A percentile compares a stretch with the other conserved stretches of the same genome.
Evolutionary conservation across 2,797 vertebrate genomes (phyloP).

Genomic region (Pelobates cultripes): DNA sequence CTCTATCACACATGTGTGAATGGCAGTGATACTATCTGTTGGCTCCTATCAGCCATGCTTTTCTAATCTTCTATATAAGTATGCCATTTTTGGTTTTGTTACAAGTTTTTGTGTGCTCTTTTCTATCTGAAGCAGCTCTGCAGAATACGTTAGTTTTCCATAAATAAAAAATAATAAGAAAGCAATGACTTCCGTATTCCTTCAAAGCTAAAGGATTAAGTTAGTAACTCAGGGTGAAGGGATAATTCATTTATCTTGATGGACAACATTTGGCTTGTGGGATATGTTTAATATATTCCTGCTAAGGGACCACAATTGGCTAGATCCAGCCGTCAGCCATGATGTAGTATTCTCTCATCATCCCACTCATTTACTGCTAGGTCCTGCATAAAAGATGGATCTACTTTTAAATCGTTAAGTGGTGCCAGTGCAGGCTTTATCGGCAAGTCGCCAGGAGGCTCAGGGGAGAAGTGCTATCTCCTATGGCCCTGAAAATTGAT

Average conservation of each 20-base stretch:
- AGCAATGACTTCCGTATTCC: neutral
- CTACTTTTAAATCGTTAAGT: conserved; percentile 88
- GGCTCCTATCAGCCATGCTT: too few species aligned
- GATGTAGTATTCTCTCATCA: conserved; percentile 69
- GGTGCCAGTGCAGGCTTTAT: conserved; percentile 89
- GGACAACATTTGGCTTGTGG: conserved; percentile 25
- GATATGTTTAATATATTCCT: conserved; percentile 76
- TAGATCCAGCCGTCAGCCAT: conserved; percentile 68
- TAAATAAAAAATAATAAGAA: neutral
- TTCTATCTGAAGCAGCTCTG: neutral
- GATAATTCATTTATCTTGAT: conserved; percentile 19
- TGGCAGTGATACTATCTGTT: too few species aligned
- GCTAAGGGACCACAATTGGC: conserved; percentile 71
- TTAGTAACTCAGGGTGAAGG: neutral
- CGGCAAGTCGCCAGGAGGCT: conserved; percentile 82
- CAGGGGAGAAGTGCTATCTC: conserved; percentile 88
- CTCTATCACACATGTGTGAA: too few species aligned
- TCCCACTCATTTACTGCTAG: conserved; percentile 78
- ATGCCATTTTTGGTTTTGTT: too few species aligned
- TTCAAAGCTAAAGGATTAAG: neutral
- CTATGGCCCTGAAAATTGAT: conserved; percentile 97
- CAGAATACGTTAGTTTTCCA: neutral
- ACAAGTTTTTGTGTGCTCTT: neutral
- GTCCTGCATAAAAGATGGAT: conserved; percentile 82
- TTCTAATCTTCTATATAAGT: too few species aligned